Conservation (phyloP, 2,888 invertebrate species). For the Andrena fulva region DNA sequence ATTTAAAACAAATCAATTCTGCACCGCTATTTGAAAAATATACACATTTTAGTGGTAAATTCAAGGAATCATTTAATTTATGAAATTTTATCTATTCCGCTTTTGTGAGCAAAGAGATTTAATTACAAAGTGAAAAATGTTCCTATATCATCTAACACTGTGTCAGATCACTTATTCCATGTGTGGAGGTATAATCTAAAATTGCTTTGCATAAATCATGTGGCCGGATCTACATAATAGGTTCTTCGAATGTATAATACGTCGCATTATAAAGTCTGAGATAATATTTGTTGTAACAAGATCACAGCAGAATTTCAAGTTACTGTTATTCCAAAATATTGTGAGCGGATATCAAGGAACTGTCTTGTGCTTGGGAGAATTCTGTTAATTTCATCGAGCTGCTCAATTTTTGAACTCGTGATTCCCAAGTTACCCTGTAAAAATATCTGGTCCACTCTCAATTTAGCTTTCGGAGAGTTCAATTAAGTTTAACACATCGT, state of each 20-base stretch:
- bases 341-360: conserved; percentile 3
- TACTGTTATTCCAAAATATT: conserved; percentile 20
- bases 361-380: neutral
- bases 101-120: neutral
- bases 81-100: neutral
- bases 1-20: neutral
- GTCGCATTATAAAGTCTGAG: conserved; percentile 17
- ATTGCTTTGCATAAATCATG: conserved; percentile 6
- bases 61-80: neutral
- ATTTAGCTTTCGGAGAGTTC: neutral
- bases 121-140: neutral
- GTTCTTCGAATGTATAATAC: neutral
- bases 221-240: conserved; percentile 9
- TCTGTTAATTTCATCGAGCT: neutral
- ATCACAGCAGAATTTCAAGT: neutral
- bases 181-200: neutral
- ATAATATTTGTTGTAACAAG: conserved; percentile 30
- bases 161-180: neutral
- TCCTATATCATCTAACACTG: neutral
- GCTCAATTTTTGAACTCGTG: no score
- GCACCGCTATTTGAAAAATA: neutral
- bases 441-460: neutral
- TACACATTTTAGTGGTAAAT: neutral
- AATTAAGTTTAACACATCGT: neutral
- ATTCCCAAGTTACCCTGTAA: neutral